Evolutionary conservation across 2,797 vertebrate species (phyloP).

Genomic region (Dicrostonyx torquatus): DNA sequence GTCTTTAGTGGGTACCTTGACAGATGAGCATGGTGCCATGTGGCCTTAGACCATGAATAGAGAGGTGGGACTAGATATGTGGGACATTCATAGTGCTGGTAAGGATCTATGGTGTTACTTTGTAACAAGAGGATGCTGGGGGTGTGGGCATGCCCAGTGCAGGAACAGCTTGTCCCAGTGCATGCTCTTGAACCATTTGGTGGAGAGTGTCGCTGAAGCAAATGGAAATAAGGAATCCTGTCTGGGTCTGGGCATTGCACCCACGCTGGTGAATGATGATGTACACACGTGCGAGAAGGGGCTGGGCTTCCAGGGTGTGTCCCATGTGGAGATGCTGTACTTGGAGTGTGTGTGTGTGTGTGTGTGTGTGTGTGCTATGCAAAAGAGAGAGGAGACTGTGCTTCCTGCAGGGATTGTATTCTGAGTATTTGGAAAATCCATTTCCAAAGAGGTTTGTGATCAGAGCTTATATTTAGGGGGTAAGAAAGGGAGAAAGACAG

Average conservation of each 20-base stretch:
- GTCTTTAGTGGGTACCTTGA: background rate
- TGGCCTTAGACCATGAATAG: background rate
- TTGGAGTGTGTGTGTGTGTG: background rate
- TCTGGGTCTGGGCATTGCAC: accelerated
- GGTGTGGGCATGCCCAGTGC: background rate
- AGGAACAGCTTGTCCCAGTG: background rate
- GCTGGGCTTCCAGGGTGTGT: background rate
- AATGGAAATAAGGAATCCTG: background rate
- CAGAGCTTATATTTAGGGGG: background rate
- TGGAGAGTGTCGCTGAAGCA: background rate
- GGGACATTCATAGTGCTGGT: background rate
- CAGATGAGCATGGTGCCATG: background rate
- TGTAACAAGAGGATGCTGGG: background rate
- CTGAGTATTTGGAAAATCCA: background rate
- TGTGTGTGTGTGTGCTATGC: background rate
- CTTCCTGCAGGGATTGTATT: background rate
- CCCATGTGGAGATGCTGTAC: background rate
- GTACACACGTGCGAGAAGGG: background rate
- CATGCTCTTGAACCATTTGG: background rate
- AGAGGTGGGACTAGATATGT: background rate
- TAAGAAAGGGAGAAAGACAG: background rate
- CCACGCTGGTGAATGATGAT: background rate
- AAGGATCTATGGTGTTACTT: background rate
- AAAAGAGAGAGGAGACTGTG: background rate
- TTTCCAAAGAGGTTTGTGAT: slow-evolving; percentile 21